Percentiles rank a stretch among this genome's conserved stretches.
Evolutionary conservation across 2,888 invertebrate genomes (phyloP).

Genomic region (Emmelina monodactyla): DNA sequence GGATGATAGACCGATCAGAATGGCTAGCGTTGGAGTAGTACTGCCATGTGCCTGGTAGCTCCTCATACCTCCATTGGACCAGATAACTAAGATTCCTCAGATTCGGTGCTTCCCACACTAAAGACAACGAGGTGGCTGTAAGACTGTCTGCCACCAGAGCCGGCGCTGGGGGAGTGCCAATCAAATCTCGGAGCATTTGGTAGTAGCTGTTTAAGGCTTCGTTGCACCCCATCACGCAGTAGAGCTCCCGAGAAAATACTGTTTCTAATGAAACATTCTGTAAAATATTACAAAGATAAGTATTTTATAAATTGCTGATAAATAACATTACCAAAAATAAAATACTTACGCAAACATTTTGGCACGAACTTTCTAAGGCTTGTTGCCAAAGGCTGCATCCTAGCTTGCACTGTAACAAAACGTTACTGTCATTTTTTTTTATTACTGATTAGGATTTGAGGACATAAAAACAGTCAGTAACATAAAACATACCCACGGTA

Average conservation of each 20-base stretch:
- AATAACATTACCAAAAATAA: background rate
- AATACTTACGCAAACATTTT: constrained; percentile 84
- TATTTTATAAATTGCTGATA: too few relatives aligned
- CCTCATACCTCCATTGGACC: constrained; percentile 80
- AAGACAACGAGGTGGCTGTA: constrained; percentile 78
- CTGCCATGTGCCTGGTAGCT: constrained; percentile 78
- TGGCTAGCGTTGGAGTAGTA: constrained; percentile 80
- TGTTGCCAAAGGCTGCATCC: constrained; percentile 83
- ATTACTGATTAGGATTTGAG: too few relatives aligned
- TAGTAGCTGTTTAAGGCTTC: constrained; percentile 80
- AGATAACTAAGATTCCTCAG: constrained; percentile 66
- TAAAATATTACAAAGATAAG: too few relatives aligned
- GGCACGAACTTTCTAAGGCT: constrained; percentile 79
- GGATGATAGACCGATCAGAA: constrained; percentile 71
- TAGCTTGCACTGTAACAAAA: constrained; percentile 75
- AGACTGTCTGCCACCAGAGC: constrained; percentile 80
- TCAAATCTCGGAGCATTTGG: constrained; percentile 71
- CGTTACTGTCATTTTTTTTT: too few relatives aligned
- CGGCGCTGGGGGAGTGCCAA: constrained; percentile 77
- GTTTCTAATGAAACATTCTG: constrained; percentile 76
- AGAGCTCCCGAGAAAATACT: constrained; percentile 73
- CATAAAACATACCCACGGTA: too few relatives aligned
- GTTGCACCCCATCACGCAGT: constrained; percentile 85
- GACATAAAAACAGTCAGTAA: too few relatives aligned
- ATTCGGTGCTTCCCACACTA: constrained; percentile 76